These are phyloP conservation scores for Archivesica marissinica DNA, from an alignment of 1,140 invertebrate species.

Conservation along the genomic window DNA sequence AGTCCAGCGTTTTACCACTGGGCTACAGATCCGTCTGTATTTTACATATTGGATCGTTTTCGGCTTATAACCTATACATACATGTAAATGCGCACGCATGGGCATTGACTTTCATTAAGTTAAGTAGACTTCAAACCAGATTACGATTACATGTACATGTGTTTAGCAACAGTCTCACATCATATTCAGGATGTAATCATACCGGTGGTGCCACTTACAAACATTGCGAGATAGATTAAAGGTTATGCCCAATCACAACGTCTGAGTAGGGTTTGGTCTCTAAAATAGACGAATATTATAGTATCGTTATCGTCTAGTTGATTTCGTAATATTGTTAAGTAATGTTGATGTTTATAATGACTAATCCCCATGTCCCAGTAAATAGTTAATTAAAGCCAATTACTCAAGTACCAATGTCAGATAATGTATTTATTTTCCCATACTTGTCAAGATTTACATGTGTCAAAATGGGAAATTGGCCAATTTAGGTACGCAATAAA, in stretches of 20 bases:
- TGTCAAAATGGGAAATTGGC: background rate
- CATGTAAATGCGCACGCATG: too few relatives aligned
- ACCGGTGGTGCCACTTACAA: conserved; percentile 7
- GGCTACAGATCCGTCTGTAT: too few relatives aligned
- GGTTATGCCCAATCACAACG: background rate
- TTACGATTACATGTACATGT: too few relatives aligned
- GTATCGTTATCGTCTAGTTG: background rate
- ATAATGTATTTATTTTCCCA: background rate
- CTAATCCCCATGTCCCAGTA: conserved; percentile 12
- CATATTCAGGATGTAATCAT: too few relatives aligned
- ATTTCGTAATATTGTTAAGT: conserved; percentile 13
- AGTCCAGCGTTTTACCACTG: too few relatives aligned
- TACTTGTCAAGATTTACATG: background rate
- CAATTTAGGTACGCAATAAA: background rate
- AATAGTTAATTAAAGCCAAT: conserved; percentile 44
- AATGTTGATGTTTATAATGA: background rate
- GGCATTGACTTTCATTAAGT: too few relatives aligned
- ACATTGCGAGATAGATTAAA: background rate
- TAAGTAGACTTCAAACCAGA: too few relatives aligned
- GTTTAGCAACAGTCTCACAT: too few relatives aligned
- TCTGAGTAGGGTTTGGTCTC: background rate
- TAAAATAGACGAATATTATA: conserved; percentile 10
- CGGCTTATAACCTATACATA: too few relatives aligned
- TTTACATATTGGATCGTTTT: too few relatives aligned
- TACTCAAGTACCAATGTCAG: conserved; percentile 30